Base-by-base conservation (phyloP, 2,888 invertebrate genomes). In the Selenia dentaria region DNA sequence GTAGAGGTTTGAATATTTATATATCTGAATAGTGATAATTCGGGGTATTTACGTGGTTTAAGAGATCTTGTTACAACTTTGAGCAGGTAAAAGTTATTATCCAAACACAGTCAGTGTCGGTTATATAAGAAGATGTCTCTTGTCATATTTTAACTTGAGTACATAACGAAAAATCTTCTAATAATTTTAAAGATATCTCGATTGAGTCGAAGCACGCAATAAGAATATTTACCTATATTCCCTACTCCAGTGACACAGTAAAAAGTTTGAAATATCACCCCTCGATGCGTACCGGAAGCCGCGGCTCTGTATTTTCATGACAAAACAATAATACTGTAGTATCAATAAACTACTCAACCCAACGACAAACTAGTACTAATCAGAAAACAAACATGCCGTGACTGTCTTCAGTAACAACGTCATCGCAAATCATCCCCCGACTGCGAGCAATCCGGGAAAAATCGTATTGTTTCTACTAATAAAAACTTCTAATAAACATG, bases 401-500 rank as follows among this genome's bases (percentile, higher is more conserved):
- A 83, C 85, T 67, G n/a, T 22, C 5, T 5, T 53, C 82, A 67
- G 79, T 86, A 73, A 70, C 45, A 55, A 60, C 75, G 76, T 75
- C 79, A 66, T 72, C 79, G 79, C 84, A 80, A 85, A 83, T 85
- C 85, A 83, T 73, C 66, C 62, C 41, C 51, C 50, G 10, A 62
- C 68, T 61, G 68, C 62, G 60, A 61, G 68, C 74, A 72, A 71
- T 62, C 64, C 61, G 70, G 67, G 64, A 73, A 81, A 75, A 74
- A 69, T 64, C 67, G 77, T 79, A 85, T 84, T 80, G 78, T 84
- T 79, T 83, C 85, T 87, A 89, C 83, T 89, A 90, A 90, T 89
- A 90, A 89, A 88, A 89, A 89, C 70, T 88, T 87, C 87, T 88
- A 89, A 89, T 90, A 90, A 90, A 89, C 89, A 90, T 89, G 89